Percentiles rank a stretch among this genome's conserved stretches.
phyloP scores from a whole-genome alignment of 1,140 invertebrate genomes.

The Dryas iulia region DNA sequence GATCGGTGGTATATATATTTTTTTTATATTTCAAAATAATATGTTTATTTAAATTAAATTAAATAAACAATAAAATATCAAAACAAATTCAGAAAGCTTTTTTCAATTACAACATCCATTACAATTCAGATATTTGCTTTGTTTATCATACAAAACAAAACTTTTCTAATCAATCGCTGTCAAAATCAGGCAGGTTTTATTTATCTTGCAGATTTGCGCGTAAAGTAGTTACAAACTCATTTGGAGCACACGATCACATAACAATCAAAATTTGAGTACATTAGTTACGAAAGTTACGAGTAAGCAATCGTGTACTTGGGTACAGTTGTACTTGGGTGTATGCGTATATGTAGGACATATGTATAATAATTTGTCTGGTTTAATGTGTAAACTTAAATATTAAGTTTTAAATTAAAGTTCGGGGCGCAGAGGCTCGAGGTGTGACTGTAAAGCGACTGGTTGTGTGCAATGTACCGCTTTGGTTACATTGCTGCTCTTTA shows the following conservation, averaged over 20 bases:
- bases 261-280: neutral
- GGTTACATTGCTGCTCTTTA: no score
- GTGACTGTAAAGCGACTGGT: no score
- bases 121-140: neutral
- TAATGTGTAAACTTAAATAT: neutral
- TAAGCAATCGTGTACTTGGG: neutral
- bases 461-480: no score
- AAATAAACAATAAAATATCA: no score
- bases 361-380: neutral
- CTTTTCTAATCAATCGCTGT: neutral
- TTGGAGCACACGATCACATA: neutral
- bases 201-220: neutral
- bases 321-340: no score
- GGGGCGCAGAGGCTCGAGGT: no score
- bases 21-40: no score
- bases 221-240: neutral
- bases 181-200: neutral
- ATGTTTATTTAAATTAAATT: no score
- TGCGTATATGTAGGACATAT: neutral
- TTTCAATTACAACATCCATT: neutral
- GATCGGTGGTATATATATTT: no score
- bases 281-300: neutral
- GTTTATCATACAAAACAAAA: neutral
- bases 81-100: no score
- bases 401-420: neutral